phyloP scores from a whole-genome alignment of 2,888 invertebrate genomes.

The Protophormia terraenovae region DNA sequence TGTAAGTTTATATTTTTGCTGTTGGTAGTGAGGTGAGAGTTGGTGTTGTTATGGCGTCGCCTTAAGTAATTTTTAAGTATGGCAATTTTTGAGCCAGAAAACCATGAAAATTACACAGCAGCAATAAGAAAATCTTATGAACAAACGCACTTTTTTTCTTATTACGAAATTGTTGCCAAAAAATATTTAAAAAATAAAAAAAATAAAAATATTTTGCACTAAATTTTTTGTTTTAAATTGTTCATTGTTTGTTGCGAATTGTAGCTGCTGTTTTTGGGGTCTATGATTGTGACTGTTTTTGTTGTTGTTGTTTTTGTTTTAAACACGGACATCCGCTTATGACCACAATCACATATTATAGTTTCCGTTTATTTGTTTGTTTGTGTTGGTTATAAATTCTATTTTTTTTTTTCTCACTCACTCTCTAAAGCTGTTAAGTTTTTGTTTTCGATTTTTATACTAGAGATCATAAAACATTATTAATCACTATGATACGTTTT shows the following conservation, averaged over 20 bases:
- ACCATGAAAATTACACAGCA: slow-evolving; percentile 11
- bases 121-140: slow-evolving; percentile 25
- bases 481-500: slow-evolving; percentile 57
- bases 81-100: slow-evolving; percentile 54
- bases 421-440: not conserved
- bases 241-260: not conserved
- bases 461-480: slow-evolving; percentile 66
- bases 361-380: slow-evolving; percentile 53
- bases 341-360: slow-evolving; percentile 67
- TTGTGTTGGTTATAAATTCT: not conserved
- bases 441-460: not conserved
- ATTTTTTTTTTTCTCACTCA: not conserved
- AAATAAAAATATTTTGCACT: slow-evolving; percentile 9
- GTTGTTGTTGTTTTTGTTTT: slow-evolving; percentile 37
- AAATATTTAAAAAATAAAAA: not conserved
- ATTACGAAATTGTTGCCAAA: slow-evolving; percentile 7
- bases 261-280: not conserved
- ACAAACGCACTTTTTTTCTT: slow-evolving; percentile 33
- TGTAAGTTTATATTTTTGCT: not conserved
- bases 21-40: not conserved
- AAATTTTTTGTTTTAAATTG: not conserved
- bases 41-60: slow-evolving; percentile 50
- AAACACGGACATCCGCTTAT: slow-evolving; percentile 63
- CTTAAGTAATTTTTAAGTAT: slow-evolving; percentile 65
- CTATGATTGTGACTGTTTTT: not conserved